These are phyloP conservation scores for Calyptommatus sinebrachiatus DNA, from an alignment of 2,113 vertebrate genomes.

Conservation along the genomic window DNA sequence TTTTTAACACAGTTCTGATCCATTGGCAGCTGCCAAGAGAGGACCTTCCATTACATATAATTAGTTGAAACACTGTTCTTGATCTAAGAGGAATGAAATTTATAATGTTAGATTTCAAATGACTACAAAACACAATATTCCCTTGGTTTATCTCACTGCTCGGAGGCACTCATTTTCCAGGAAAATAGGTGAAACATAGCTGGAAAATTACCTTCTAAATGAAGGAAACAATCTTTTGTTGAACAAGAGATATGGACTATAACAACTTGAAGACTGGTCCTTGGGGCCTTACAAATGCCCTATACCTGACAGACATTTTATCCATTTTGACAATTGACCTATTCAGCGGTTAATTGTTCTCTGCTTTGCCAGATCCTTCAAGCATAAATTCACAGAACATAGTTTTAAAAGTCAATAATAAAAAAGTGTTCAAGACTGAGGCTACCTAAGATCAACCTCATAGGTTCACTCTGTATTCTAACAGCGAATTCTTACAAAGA, in stretches of 20 bases:
- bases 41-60: rapidly evolving
- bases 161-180: not conserved
- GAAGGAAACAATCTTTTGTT: not conserved
- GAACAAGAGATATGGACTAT: not conserved
- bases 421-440: slow-evolving; percentile 48
- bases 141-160: not conserved
- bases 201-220: not conserved
- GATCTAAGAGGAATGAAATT: not conserved
- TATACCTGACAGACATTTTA: slow-evolving; percentile 21
- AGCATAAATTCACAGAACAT: slow-evolving; percentile 55
- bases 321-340: slow-evolving; percentile 42
- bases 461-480: slow-evolving; percentile 13
- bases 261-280: slow-evolving; percentile 8
- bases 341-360: slow-evolving; percentile 54
- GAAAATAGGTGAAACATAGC: not conserved
- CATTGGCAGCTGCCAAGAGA: no score
- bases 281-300: slow-evolving; percentile 27
- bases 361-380: slow-evolving; percentile 42
- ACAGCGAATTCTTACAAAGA: slow-evolving; percentile 39
- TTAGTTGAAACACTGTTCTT: not conserved
- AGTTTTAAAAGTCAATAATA: slow-evolving; percentile 51
- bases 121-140: not conserved
- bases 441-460: slow-evolving; percentile 12
- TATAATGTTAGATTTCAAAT: not conserved
- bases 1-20: no score